Base-by-base conservation (phyloP, 2,113 vertebrate genomes). In the Patagioenas fasciata region DNA sequence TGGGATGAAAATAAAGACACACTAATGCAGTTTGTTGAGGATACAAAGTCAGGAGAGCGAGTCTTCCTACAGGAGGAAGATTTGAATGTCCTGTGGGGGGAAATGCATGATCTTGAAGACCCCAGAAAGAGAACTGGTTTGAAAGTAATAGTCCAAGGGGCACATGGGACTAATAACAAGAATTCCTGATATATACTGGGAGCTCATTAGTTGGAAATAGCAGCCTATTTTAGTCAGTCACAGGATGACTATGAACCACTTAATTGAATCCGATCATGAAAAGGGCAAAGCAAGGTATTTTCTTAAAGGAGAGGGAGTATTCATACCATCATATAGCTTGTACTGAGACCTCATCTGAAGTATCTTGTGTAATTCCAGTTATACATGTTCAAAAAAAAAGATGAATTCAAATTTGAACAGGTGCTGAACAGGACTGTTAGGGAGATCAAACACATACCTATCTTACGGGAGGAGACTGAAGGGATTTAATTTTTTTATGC, bases 131-230 rank as follows among this genome's bases (percentile, higher is more conserved):
- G 51, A 94, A 91, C 19, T 67, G 38, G 15, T 51, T 80, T 92
- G 80, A 91, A 94, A 64, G 36, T 42, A 86, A 80, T 32, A 88
- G 91, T 62, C 64, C 82, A 80, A 94, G 83, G 50, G 71, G 47
- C 83, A 92, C 60, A 16, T 31, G 29, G 34, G 58, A 93, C 64
- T 78, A 88, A 66, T 29, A 92, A 78, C 20, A 80, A 80, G 85
- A 94, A 93, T 83, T 84, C 65, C 86, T 67, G 34, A 28, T 81
- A 60, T 42, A 88, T 51, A 78, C 31, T 71, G 56, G 83, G 88
- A 95, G 60, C 65, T 95, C 86, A 93, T 94, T 96, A 96, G 50
- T 23, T 86, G 65, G 56, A 88, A 95, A 84, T 15, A 93, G 77
- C 80, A 91, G 83, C 36, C 77, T 92, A n/a, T 95, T 93, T 92